These are phyloP conservation scores for Pachliopta kotzebuea DNA, from an alignment of 2,888 invertebrate genomes.

Conservation along the genomic window DNA sequence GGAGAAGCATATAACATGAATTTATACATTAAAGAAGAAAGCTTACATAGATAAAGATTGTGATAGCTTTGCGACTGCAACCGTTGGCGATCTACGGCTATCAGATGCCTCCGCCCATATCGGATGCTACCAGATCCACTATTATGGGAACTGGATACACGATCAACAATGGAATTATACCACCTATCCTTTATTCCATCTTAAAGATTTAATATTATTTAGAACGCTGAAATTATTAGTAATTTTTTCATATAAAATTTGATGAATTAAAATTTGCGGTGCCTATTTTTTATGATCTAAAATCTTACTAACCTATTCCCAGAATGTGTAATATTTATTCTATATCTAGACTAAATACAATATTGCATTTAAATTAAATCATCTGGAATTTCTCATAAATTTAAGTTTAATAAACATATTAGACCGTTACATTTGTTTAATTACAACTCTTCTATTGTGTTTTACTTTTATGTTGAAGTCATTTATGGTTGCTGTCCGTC, in stretches of 20 bases:
- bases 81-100: slow-evolving; percentile 50
- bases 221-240: background rate
- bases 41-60: slow-evolving; percentile 51
- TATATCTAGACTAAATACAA: too few species aligned
- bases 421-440: too few species aligned
- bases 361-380: too few species aligned
- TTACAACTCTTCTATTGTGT: too few species aligned
- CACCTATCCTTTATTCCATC: slow-evolving; percentile 23
- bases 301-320: background rate
- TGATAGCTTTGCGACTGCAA: slow-evolving; percentile 43
- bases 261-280: background rate
- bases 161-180: slow-evolving; percentile 53
- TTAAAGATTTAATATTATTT: slow-evolving; percentile 24
- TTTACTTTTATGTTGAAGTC: too few species aligned
- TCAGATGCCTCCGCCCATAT: slow-evolving; percentile 63
- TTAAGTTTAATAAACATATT: too few species aligned
- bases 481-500: too few species aligned
- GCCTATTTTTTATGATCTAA: background rate
- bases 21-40: slow-evolving; percentile 63
- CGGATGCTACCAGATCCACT: slow-evolving; percentile 53
- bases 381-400: too few species aligned
- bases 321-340: too few species aligned
- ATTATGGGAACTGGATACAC: slow-evolving; percentile 46
- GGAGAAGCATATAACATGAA: slow-evolving; percentile 19
- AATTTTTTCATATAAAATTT: background rate